phyloP scores from a whole-genome alignment of 2,888 invertebrate genomes.

The Apamea crenata region DNA sequence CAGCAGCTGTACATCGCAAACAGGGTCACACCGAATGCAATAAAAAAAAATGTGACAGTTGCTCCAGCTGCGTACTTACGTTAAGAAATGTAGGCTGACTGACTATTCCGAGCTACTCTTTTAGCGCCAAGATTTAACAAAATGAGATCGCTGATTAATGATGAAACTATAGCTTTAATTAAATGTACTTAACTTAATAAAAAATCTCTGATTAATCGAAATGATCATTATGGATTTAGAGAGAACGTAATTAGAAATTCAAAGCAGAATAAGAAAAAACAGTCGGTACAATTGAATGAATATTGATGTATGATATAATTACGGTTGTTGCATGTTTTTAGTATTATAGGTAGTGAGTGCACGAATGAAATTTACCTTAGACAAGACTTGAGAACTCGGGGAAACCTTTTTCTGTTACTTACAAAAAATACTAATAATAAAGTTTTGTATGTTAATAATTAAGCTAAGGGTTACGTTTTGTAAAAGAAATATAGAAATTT shows the following conservation, averaged over 20 bases:
- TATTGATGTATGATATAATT: slow-evolving; percentile 57
- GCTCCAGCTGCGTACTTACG: slow-evolving; percentile 71
- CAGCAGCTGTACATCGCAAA: slow-evolving; percentile 83
- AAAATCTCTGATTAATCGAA: not conserved
- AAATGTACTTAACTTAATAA: not conserved
- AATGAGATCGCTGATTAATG: slow-evolving; percentile 8
- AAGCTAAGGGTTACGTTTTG: not conserved
- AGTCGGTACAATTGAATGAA: slow-evolving; percentile 54
- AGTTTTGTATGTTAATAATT: not conserved
- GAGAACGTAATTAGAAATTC: slow-evolving; percentile 69
- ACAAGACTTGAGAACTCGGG: not conserved
- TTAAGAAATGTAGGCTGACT: slow-evolving; percentile 69
- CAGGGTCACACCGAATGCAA: slow-evolving; percentile 73
- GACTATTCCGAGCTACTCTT: slow-evolving; percentile 52
- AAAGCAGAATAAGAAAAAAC: slow-evolving; percentile 62
- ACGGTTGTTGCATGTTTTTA: slow-evolving; percentile 40
- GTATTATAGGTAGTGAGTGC: not conserved
- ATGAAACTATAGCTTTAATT: slow-evolving; percentile 19
- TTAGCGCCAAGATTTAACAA: slow-evolving; percentile 16
- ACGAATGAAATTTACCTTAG: slow-evolving; percentile 3
- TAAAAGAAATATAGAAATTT: slow-evolving; percentile 49
- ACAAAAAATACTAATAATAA: not conserved
- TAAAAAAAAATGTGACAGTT: slow-evolving; percentile 74
- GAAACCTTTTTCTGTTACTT: not conserved
- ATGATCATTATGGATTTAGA: slow-evolving; percentile 48